Percentiles rank a stretch among this genome's conserved stretches.
These are phyloP conservation scores for Oncopeltus fasciatus DNA, from an alignment of 1,140 invertebrate genomes.

Conservation along the genomic window DNA sequence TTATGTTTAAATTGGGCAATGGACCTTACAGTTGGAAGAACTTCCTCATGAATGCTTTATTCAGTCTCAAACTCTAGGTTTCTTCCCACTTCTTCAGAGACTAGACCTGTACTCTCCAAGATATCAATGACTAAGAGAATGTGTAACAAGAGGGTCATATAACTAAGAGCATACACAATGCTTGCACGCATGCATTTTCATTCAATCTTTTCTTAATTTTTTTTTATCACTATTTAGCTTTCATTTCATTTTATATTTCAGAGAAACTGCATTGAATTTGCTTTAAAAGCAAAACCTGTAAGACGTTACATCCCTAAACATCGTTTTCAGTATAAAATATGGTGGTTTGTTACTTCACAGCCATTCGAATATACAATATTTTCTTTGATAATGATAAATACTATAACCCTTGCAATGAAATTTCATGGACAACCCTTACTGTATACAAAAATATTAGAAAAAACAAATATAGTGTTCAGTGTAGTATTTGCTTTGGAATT, in stretches of 20 bases:
- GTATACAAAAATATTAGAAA: slow-evolving; percentile 79
- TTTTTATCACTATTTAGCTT: too few species aligned
- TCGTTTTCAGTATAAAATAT: slow-evolving; percentile 97
- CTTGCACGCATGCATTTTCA: too few species aligned
- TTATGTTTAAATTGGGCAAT: too few species aligned
- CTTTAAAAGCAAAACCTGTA: slow-evolving; percentile 94
- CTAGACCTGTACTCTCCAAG: too few species aligned
- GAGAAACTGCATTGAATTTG: slow-evolving; percentile 99
- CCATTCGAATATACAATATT: slow-evolving; percentile 99
- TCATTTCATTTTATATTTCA: slow-evolving; percentile 34
- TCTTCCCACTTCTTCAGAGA: too few species aligned
- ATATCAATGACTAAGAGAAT: too few species aligned
- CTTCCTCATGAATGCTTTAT: too few species aligned
- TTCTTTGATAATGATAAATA: slow-evolving; percentile 94
- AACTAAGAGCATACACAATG: too few species aligned
- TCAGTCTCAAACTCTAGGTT: too few species aligned
- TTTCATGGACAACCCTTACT: slow-evolving; percentile 73
- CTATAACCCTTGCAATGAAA: slow-evolving; percentile 95
- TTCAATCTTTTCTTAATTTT: too few species aligned
- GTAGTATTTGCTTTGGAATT: slow-evolving; percentile 96
- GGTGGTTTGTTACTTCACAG: slow-evolving; percentile 99
- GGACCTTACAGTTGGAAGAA: too few species aligned
- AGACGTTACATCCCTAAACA: slow-evolving; percentile 96
- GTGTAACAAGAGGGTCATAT: too few species aligned
- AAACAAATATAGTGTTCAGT: slow-evolving; percentile 96